Evolutionary conservation across 2,797 vertebrate species (phyloP), one percentile per base, ranked within the genome.

Genomic region (Australoheros facetus): DNA sequence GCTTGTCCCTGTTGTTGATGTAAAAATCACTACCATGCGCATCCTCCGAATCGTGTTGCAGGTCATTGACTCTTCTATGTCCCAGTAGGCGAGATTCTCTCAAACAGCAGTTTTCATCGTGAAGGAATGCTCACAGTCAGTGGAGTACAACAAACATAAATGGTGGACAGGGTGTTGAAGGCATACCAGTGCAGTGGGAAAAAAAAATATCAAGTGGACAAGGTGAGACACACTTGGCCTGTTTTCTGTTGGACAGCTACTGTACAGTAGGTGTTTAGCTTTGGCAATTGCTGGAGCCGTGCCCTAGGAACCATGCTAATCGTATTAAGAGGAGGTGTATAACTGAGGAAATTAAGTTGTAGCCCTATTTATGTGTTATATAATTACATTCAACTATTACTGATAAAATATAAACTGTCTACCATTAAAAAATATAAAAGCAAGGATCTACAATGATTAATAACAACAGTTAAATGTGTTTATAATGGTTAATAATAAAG

Each of bases 21-120:
- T 32, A 70, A 75, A 70, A 73, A 69, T 55, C 39, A 39, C 64
- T 4, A 30, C 66, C 21, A 26, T 19, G 69, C 19, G 60, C 78
- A 83, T 71, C 59, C 53, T 59, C 30, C 1, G 2, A 45, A 77
- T 85, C 79, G 39, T 42, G 66, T 80, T 19, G 32, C 83, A 73
- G 73, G 69, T 83, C 85, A 71, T 73, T 76, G 73, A 37, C 74
- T 79, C 72, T 10, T 55, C 39, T 7, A 16, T 7, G 72, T 86
- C 71, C 69, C 73, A 45, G 64, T 1, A n/a, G 71, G 17, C 62
- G 9, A 19, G 56, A 39, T 55, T 57, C 45, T 66, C 59, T 60
- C 23, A 30, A 77, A 54, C 14, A n/a, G 62, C 32, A 51, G 64
- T 51, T 45, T 69, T 69, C 26, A 45, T 51, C 11, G 5, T 45